phyloP scores from a whole-genome alignment of 2,797 vertebrate species.

The Argyrosomus regius region DNA sequence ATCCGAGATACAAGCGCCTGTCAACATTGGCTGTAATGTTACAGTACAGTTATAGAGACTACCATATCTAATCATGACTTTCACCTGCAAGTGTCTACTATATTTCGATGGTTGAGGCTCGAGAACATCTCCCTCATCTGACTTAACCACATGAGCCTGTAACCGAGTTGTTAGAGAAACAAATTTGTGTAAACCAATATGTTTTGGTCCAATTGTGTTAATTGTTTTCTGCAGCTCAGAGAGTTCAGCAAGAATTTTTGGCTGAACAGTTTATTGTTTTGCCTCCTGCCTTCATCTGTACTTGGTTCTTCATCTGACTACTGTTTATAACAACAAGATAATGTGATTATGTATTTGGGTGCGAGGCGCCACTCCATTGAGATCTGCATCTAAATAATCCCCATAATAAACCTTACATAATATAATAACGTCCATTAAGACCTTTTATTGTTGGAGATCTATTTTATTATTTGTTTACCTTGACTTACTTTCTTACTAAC shows the following conservation, averaged over 20 bases:
- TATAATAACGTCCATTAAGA: not conserved
- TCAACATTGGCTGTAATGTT: not conserved
- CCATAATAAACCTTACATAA: conserved; percentile 24
- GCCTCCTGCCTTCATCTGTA: not conserved
- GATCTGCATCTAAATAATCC: conserved; percentile 20
- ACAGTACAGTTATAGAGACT: not conserved
- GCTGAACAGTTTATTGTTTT: not conserved
- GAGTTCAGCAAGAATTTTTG: conserved; percentile 7
- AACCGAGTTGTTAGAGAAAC: not conserved
- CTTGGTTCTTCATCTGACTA: conserved; percentile 6
- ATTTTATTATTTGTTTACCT: not conserved
- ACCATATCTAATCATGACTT: conserved; percentile 1
- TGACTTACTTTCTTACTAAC: not conserved
- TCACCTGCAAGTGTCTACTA: not conserved
- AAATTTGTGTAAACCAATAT: not conserved
- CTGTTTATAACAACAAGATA: conserved; percentile 31
- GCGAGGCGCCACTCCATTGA: conserved; percentile 12
- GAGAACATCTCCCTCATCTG: not conserved
- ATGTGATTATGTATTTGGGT: conserved; percentile 27
- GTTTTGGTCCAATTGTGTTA: not conserved
- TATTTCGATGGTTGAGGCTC: not conserved
- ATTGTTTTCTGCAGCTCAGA: not conserved
- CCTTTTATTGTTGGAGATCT: conserved; percentile 17
- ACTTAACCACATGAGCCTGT: not conserved
- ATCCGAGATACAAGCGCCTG: not conserved